phyloP scores from a whole-genome alignment of 2,888 invertebrate genomes.

The Apotomis betuletana region DNA sequence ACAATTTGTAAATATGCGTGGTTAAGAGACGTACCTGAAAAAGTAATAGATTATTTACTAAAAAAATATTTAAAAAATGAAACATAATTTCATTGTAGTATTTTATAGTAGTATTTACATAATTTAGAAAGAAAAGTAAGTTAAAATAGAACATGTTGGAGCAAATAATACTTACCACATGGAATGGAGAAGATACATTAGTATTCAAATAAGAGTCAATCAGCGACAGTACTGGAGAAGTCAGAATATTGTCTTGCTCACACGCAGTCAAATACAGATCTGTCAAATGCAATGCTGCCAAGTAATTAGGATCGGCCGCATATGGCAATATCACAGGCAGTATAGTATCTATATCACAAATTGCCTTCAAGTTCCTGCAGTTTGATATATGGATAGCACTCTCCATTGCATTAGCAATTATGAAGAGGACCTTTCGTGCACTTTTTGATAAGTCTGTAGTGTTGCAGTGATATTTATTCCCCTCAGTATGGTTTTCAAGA shows the following conservation, averaged over 20 bases:
- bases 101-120: too few relatives aligned
- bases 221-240: conserved; percentile 70
- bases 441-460: conserved; percentile 61
- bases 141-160: too few relatives aligned
- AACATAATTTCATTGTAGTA: too few relatives aligned
- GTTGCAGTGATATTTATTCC: conserved; percentile 65
- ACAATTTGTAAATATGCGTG: conserved; percentile 88
- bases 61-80: too few relatives aligned
- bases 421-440: conserved; percentile 79
- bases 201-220: conserved; percentile 81
- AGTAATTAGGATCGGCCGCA: conserved; percentile 72
- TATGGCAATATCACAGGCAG: conserved; percentile 74
- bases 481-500: conserved; percentile 59
- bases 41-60: neutral
- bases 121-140: too few relatives aligned
- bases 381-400: conserved; percentile 83
- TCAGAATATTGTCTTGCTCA: conserved; percentile 74
- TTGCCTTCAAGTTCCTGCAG: conserved; percentile 72
- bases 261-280: conserved; percentile 82
- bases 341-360: conserved; percentile 72
- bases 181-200: conserved; percentile 87
- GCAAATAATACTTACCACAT: conserved; percentile 81
- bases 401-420: conserved; percentile 84
- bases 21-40: conserved; percentile 86
- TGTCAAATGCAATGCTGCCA: conserved; percentile 78